Evolutionary conservation across 2,797 vertebrate species (phyloP), one percentile per base, ranked within the genome.

Genomic region (Merluccius polli): DNA sequence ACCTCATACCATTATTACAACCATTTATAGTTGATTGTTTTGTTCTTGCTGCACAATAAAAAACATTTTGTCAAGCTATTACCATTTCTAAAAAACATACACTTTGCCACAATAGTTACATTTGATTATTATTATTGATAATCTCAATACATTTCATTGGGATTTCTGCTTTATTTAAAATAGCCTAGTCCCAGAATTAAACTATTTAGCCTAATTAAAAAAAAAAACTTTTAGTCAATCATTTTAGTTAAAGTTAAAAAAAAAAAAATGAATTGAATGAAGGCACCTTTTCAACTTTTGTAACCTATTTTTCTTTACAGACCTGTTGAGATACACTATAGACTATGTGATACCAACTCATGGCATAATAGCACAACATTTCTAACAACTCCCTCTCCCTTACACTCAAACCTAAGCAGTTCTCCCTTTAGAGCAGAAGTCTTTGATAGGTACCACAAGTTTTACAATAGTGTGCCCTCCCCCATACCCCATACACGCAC

Each of bases 371-470:
- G 65, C 65, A 5, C 24, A 68, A 6, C 81, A 81, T 82, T 77
- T 84, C 83, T 89, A 84, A 89, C 79, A 89, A 92, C 92, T 89
- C 89, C 92, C 85, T 80, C 78, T 82, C 73, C 86, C 65, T 86
- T 41, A 72, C 79, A 84, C 82, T 81, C 73, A 78, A 79, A 38
- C 59, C 77, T 74, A 81, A 86, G 82, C 85, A 91, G 92, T 91
- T 90, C 88, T 90, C 88, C 78, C 89, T 88, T 89, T 90, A 75
- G 90, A 87, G 90, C 84, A 91, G 85, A 83, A 84, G 84, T 89
- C 92, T 92, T 94, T 93, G 91, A 93, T 91, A 91, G 86, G 82
- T 86, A 92, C 89, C 89, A 89, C 85, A 88, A 83, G 87, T 89
- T 89, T 89, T 76, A 81, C 82, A 85, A 76, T 41, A 75, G 81